Conservation (phyloP, 2,113 vertebrate species). For the Tychaedon coryphoeus region DNA sequence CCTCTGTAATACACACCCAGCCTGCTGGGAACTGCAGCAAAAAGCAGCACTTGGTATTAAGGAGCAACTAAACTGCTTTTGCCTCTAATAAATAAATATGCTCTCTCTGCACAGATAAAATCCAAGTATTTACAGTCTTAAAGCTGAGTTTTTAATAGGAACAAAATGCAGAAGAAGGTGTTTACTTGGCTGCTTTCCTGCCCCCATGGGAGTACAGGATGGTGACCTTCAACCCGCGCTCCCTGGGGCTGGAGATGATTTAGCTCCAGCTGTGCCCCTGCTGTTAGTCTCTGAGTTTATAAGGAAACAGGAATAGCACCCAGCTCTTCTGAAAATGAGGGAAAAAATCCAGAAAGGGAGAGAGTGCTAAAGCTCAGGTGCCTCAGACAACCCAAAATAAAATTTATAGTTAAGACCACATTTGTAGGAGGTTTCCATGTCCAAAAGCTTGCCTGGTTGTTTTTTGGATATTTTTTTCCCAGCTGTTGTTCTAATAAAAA, state of each 20-base stretch:
- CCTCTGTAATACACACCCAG: no score
- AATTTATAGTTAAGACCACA: not conserved
- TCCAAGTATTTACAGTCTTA: not conserved
- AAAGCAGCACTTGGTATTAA: not conserved
- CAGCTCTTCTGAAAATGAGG: not conserved
- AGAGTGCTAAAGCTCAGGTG: not conserved
- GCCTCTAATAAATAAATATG: not conserved
- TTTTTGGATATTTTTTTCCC: not conserved
- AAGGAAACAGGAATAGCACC: not conserved
- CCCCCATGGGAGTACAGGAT: rapidly evolving
- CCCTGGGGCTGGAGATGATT: not conserved
- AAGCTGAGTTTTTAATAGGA: not conserved
- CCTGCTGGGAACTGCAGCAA: not conserved
- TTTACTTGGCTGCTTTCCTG: not conserved
- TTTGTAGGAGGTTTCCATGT: not conserved
- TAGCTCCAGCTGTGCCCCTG: not conserved
- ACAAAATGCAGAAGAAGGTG: not conserved
- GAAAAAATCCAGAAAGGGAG: not conserved
- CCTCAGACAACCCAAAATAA: not conserved
- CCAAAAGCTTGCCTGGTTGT: not conserved
- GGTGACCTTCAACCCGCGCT: not conserved
- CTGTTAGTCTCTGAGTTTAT: not conserved
- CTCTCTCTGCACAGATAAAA: not conserved
- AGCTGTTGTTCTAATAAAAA: not conserved
- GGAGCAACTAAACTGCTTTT: not conserved